These are phyloP conservation scores for Alosa sapidissima DNA, from an alignment of 2,797 vertebrate genomes.

Conservation along the genomic window DNA sequence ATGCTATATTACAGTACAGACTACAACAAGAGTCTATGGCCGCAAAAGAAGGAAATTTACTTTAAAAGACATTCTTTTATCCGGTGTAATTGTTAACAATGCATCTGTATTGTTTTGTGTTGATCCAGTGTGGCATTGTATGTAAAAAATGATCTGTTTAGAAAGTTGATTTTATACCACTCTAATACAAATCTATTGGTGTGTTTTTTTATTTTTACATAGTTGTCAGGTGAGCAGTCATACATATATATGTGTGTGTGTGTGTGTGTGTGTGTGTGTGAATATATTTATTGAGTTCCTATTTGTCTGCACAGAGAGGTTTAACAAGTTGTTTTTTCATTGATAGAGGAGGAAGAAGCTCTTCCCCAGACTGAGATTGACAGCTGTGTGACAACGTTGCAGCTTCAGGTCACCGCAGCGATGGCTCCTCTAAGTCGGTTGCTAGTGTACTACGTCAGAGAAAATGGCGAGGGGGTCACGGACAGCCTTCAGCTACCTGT, in stretches of 20 bases:
- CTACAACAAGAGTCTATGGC: neutral
- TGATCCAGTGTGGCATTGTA: too few relatives aligned
- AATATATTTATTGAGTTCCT: neutral
- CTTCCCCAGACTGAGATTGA: conserved; percentile 72
- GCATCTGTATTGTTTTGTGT: neutral
- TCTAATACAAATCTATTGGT: too few relatives aligned
- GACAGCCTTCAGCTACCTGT: conserved; percentile 86
- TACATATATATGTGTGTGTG: too few relatives aligned
- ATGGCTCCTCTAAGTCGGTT: conserved; percentile 87
- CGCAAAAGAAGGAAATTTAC: neutral
- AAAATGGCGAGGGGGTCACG: conserved; percentile 87
- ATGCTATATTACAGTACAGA: neutral
- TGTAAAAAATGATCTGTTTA: too few relatives aligned
- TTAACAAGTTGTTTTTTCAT: conserved; percentile 10
- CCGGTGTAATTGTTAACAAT: neutral
- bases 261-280: too few relatives aligned
- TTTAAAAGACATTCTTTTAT: neutral
- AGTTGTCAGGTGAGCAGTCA: too few relatives aligned
- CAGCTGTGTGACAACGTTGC: conserved; percentile 80
- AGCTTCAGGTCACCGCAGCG: conserved; percentile 71
- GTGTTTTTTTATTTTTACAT: too few relatives aligned
- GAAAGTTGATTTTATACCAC: too few relatives aligned
- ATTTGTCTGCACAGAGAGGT: neutral
- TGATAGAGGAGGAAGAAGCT: conserved; percentile 61
- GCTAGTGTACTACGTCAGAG: conserved; percentile 86